A percentile compares a stretch with the other conserved stretches of the same genome.
Evolutionary conservation across 2,113 vertebrate species (phyloP).

Genomic region (Drymodes brunneopygia): DNA sequence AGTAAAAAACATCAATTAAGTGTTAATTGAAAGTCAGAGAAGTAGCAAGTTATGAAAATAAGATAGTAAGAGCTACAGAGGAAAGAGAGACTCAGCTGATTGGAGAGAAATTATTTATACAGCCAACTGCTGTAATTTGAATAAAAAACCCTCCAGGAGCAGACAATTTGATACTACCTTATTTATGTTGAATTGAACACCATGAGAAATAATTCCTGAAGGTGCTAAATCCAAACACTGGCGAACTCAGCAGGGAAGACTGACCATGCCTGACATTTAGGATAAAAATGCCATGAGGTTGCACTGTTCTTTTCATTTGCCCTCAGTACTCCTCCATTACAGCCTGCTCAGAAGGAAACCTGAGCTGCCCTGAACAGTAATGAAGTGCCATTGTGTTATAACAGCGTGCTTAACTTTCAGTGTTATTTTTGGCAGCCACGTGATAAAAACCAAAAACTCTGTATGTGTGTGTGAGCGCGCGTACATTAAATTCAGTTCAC

Average conservation of each 20-base stretch:
- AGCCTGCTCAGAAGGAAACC: background rate
- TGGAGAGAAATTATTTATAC: conserved; percentile 1
- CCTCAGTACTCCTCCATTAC: background rate
- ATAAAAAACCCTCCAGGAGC: background rate
- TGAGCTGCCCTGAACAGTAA: background rate
- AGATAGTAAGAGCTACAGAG: background rate
- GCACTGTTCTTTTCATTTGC: background rate
- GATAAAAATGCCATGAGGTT: background rate
- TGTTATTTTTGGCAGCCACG: conserved; percentile 11
- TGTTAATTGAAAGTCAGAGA: background rate
- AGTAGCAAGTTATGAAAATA: conserved; percentile 19
- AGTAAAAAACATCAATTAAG: background rate
- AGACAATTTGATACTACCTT: background rate
- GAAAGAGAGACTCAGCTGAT: background rate
- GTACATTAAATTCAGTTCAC: background rate
- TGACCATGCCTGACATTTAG: background rate
- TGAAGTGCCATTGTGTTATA: background rate
- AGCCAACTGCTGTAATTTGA: background rate
- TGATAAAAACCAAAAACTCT: background rate
- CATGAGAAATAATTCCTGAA: background rate
- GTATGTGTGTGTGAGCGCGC: rapidly evolving
- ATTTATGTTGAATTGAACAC: background rate
- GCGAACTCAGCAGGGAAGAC: background rate
- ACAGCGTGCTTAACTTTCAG: background rate
- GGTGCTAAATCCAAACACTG: background rate